Conservation (phyloP, 2,113 vertebrate species). For the Myocastor coypus region DNA sequence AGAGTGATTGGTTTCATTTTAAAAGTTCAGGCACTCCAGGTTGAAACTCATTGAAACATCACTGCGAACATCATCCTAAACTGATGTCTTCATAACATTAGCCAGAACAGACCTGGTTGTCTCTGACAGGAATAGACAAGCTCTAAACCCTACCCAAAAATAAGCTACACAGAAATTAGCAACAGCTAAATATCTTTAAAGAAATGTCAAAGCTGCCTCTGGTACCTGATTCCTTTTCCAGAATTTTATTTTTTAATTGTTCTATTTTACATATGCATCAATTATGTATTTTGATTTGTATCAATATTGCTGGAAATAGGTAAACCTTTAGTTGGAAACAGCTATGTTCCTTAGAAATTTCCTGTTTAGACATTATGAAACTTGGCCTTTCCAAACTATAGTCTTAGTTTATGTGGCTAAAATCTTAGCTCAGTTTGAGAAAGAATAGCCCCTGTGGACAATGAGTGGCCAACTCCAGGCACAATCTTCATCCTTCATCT, state of each 20-base stretch:
- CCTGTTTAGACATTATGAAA: conserved; percentile 36
- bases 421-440: not conserved
- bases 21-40: not conserved
- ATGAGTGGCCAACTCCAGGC: not conserved
- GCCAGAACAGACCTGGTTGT: not conserved
- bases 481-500: conserved; percentile 2
- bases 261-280: not conserved
- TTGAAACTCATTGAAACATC: conserved; percentile 17
- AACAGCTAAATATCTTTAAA: not conserved
- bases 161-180: not conserved
- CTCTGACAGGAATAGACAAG: not conserved
- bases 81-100: not conserved
- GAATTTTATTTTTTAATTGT: not conserved
- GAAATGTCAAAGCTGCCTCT: not conserved
- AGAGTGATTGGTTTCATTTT: conserved; percentile 21
- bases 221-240: not conserved
- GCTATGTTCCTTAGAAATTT: not conserved
- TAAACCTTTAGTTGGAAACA: conserved; percentile 17
- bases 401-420: not conserved
- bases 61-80: not conserved
- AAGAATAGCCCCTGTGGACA: not conserved
- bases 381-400: conserved; percentile 11
- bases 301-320: not conserved
- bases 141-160: not conserved
- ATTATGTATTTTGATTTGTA: not conserved